Base-by-base conservation (phyloP, 2,888 invertebrate genomes). In the Meteorus colon region DNA sequence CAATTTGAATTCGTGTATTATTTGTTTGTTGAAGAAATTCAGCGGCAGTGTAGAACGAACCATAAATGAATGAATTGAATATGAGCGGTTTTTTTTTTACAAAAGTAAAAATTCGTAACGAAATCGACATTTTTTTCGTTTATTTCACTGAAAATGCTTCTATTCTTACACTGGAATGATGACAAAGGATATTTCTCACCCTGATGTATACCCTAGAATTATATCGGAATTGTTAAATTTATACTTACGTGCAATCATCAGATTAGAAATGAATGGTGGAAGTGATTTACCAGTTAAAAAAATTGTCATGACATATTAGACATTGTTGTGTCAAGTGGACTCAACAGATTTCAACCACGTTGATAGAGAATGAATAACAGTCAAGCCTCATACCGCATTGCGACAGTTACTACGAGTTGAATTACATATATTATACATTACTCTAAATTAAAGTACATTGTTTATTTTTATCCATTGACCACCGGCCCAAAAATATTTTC, bases 11-110 rank as follows among this genome's bases (percentile, higher is more conserved):
- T 85, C 92, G 92, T 84, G 92, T 94, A 73, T 93, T 93, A 78
- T 94, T 90, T 10, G 93, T 92, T 90, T 96, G 96, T 86, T 96
- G 96, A 0, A 95, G 94, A 75, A 94, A 91, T 87, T 96, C 96
- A 0, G 96, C 96, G 4, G 94, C 94, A 0, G 94, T 93, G 87
- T 95, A 96, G 82, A 96, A 93, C 0, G 93, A 91, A 5, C 95
- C 96, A 88, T 96, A 96, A 48, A 95, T 92, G 3, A 92, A 86
- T 3, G 91, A 91, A 84, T 93, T 93, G 51, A 86, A 84, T 29
- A 88, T 68, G 55, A 88, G 68, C 0, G 88, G 88, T 69, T 83
- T 84, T 74, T 72, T 83, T 29, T 79, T 82, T 4, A 80, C 75
- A 14, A 85, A 60, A 41, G 70, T 72, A 8, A 71, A 48, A 27